Conservation (phyloP, 2,113 vertebrate species). For the Cyanistes caeruleus region DNA sequence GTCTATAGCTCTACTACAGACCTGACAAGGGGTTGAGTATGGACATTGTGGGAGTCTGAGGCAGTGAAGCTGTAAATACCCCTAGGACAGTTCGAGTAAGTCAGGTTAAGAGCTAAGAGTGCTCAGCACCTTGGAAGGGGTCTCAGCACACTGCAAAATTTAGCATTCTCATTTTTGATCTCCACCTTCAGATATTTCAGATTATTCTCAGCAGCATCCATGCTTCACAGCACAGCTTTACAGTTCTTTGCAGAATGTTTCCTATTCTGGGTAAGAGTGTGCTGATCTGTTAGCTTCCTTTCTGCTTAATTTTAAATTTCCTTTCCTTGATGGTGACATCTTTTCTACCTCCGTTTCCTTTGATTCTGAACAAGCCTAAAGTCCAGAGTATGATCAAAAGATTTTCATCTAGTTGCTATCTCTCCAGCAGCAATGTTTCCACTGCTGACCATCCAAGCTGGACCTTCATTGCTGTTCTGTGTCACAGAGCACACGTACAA, state of each 20-base stretch:
- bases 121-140: neutral
- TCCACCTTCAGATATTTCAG: neutral
- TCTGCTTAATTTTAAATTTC: neutral
- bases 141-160: neutral
- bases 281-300: neutral
- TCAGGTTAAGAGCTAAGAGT: neutral
- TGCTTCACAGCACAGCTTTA: neutral
- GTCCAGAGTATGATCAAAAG: neutral
- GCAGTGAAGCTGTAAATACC: neutral
- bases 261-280: neutral
- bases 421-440: neutral
- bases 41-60: neutral
- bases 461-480: neutral
- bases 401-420: neutral
- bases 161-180: neutral
- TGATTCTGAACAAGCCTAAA: neutral
- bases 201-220: neutral
- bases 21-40: neutral
- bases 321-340: neutral
- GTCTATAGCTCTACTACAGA: neutral
- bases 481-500: no score
- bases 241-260: neutral
- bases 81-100: neutral
- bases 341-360: neutral
- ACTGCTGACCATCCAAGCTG: neutral